These are phyloP conservation scores for Psilanteris sp. DNA, from an alignment of 1,140 invertebrate species.

Conservation along the genomic window DNA sequence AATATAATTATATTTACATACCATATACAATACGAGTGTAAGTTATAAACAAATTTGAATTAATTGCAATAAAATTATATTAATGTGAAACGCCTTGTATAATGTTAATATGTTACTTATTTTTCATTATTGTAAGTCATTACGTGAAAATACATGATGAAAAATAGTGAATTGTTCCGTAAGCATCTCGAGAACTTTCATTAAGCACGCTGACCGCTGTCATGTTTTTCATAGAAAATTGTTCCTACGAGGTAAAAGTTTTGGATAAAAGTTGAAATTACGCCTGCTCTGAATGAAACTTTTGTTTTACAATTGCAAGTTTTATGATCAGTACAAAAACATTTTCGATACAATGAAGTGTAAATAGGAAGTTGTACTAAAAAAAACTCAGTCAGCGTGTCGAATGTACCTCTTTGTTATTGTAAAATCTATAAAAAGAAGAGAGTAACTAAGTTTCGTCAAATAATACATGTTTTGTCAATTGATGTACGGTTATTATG, in stretches of 20 bases:
- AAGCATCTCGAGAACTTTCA: conserved; percentile 2
- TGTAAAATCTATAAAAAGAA: conserved; percentile 21
- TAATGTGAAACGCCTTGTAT: too few species aligned
- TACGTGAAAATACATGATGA: neutral
- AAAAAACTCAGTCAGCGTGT: conserved; percentile 1
- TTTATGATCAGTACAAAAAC: too few species aligned
- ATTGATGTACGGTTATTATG: conserved; percentile 6
- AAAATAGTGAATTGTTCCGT: conserved; percentile 1
- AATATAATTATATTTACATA: too few species aligned
- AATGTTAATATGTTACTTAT: neutral
- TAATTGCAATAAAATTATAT: too few species aligned
- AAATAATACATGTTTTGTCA: conserved; percentile 15
- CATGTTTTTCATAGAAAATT: neutral
- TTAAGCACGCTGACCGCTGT: neutral
- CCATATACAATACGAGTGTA: too few species aligned
- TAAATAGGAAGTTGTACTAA: neutral
- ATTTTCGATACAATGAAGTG: too few species aligned
- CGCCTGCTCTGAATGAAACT: too few species aligned
- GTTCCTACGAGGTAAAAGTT: too few species aligned
- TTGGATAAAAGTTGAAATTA: too few species aligned
- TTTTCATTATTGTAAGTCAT: neutral
- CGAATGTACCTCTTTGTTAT: neutral
- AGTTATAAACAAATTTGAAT: too few species aligned
- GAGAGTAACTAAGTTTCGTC: conserved; percentile 2
- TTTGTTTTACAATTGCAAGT: too few species aligned